Conservation (phyloP, 2,888 invertebrate species). For the Macrophya annulata region DNA sequence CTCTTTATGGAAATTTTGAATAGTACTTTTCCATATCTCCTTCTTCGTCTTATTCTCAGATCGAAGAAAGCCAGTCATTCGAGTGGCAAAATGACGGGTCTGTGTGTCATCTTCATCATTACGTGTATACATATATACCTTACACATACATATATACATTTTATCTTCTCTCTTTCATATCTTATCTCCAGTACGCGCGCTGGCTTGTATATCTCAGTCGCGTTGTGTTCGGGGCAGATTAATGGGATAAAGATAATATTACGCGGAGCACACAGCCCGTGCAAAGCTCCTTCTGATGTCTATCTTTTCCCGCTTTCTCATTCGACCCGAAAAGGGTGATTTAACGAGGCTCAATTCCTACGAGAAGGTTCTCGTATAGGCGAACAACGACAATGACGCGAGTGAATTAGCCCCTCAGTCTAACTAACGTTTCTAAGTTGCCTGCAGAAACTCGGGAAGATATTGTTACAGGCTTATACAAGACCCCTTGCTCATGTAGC, state of each 20-base stretch:
- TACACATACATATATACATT: neutral
- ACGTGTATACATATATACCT: neutral
- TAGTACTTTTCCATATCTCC: neutral
- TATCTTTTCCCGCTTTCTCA: slow-evolving; percentile 44
- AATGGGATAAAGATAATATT: slow-evolving; percentile 48
- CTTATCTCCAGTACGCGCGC: neutral
- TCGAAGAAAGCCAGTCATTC: neutral
- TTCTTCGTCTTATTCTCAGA: neutral
- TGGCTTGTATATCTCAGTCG: slow-evolving; percentile 1
- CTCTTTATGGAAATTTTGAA: neutral
- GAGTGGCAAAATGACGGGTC: neutral
- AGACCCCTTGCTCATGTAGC: neutral
- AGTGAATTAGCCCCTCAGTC: slow-evolving; percentile 8
- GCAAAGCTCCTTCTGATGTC: slow-evolving; percentile 42
- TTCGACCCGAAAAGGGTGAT: slow-evolving; percentile 46
- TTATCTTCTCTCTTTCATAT: slow-evolving; percentile 37
- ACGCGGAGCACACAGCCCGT: slow-evolving; percentile 8
- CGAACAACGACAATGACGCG: slow-evolving; percentile 13
- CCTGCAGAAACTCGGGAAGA: slow-evolving; percentile 10
- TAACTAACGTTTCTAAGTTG: slow-evolving; percentile 19
- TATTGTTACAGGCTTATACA: slow-evolving; percentile 27
- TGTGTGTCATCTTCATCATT: slow-evolving; percentile 26
- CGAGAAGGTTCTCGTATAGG: neutral
- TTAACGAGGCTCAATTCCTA: slow-evolving; percentile 30
- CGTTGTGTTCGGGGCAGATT: slow-evolving; percentile 32